Conservation (phyloP, 2,113 vertebrate genomes). For the Pygathrix nemaeus region DNA sequence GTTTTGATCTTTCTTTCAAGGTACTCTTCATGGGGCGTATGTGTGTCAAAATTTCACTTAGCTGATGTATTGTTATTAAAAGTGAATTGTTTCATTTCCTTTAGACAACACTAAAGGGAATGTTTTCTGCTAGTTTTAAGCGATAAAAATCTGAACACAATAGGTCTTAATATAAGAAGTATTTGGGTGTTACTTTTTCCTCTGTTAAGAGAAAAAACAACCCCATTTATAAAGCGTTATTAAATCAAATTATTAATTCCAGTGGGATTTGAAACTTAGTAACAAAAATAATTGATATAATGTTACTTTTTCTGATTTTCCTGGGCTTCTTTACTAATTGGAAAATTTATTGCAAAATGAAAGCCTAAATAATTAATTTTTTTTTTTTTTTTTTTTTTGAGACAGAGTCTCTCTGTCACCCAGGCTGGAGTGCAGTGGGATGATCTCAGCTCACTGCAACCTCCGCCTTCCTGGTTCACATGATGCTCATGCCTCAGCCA, state of each 20-base stretch:
- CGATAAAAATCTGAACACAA: constrained; percentile 57
- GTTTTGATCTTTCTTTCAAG: constrained; percentile 43
- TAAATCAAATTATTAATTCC: constrained; percentile 15
- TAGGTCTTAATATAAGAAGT: neutral
- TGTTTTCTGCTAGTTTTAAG: constrained; percentile 35
- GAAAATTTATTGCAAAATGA: constrained; percentile 1
- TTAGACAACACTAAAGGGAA: neutral
- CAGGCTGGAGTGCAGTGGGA: no score
- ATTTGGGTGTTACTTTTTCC: constrained; percentile 55
- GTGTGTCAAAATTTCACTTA: neutral
- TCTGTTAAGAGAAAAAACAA: constrained; percentile 28
- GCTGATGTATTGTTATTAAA: neutral
- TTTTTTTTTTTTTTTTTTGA: no score
- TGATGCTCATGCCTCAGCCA: no score
- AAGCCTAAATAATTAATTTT: neutral
- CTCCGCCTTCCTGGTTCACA: no score
- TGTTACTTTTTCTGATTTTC: neutral
- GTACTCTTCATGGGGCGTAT: neutral
- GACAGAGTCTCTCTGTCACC: no score
- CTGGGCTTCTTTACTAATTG: neutral
- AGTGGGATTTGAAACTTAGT: constrained; percentile 18
- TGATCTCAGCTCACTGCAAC: no score
- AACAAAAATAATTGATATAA: neutral
- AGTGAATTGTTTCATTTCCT: constrained; percentile 58
- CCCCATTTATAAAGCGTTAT: neutral